Base-by-base conservation (phyloP, 2,888 invertebrate genomes). In the Alviniconcha strummeri region DNA sequence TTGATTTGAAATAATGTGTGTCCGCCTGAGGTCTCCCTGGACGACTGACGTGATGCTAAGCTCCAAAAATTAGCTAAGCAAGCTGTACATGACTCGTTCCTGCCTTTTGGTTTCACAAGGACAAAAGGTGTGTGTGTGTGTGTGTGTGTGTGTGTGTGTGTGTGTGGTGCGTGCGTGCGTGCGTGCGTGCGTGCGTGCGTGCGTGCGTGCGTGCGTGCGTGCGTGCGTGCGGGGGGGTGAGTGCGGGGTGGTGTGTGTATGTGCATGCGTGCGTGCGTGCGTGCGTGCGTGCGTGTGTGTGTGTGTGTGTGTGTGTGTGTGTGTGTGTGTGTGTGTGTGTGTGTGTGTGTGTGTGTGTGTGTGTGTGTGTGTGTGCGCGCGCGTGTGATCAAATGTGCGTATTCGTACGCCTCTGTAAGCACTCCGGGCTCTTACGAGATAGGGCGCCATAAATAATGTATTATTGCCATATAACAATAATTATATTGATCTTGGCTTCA, bases 241-340 rank as follows among this genome's bases (percentile, higher is more conserved):
- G 69, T 69, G 69, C n/a, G 69, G 69, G 4, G 69, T 3, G 69
- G 15, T 15, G 15, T 36, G 72, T 13, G 19, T 36, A 36, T 52
- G 72, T 13, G 19, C 36, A 36, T 13, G 72, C 5, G 72, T 52
- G 72, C 5, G 72, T 5, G 72, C 5, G 72, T 52, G 72, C 5
- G 36, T 52, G 72, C 6, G 72, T 72, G 72, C 5, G 72, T 72
- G 72, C 5, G 72, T 36, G 72, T 36, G 36, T 36, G 72, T 72
- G 72, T 72, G 52, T 72, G 19, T 72, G 72, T 72, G 72, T 19
- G 72, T 36, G 36, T 72, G 72, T 72, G 72, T 72, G 36, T 36
- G 19, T 36, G 72, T 36, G 36, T 72, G 72, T 36, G 9, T 7
- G 9, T 4, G 72, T 72, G 72, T 72, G 72, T 36, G 36, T 36